Evolutionary conservation across 2,888 invertebrate species (phyloP).

Genomic region (Macrosoma leucophasiata): DNA sequence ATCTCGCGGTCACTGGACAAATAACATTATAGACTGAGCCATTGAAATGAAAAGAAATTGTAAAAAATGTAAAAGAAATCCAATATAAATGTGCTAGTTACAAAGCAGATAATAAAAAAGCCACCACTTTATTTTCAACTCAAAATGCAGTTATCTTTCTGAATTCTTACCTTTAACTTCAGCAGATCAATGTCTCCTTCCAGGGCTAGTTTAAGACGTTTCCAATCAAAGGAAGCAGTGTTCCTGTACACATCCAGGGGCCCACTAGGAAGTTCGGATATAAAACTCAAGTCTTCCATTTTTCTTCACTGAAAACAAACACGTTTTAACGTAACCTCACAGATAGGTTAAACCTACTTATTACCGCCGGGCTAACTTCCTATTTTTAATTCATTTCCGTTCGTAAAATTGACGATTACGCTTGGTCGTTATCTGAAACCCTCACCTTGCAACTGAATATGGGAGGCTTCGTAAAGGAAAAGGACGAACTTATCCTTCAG

Average conservation of each 20-base stretch:
- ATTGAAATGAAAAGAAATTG: no score
- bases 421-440: conserved; percentile 3
- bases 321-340: conserved; percentile 15
- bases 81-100: no score
- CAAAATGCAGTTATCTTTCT: no score
- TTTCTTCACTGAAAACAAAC: conserved; percentile 40
- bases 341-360: no score
- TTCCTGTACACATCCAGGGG: conserved; percentile 88
- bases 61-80: no score
- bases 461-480: conserved; percentile 13
- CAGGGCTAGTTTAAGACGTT: conserved; percentile 84
- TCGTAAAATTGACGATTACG: conserved; percentile 7
- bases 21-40: no score
- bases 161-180: conserved; percentile 81
- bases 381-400: conserved; percentile 10
- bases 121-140: no score
- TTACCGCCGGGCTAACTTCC: neutral
- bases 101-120: no score
- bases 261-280: conserved; percentile 82
- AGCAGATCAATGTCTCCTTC: conserved; percentile 84
- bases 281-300: conserved; percentile 76
- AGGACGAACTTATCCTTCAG: conserved; percentile 17
- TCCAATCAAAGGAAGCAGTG: conserved; percentile 90
- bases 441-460: conserved; percentile 25
- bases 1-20: no score